Percentiles rank a stretch among this genome's conserved stretches.
phyloP scores from a whole-genome alignment of 2,888 invertebrate species.

The Tanytarsus gracilentus region DNA sequence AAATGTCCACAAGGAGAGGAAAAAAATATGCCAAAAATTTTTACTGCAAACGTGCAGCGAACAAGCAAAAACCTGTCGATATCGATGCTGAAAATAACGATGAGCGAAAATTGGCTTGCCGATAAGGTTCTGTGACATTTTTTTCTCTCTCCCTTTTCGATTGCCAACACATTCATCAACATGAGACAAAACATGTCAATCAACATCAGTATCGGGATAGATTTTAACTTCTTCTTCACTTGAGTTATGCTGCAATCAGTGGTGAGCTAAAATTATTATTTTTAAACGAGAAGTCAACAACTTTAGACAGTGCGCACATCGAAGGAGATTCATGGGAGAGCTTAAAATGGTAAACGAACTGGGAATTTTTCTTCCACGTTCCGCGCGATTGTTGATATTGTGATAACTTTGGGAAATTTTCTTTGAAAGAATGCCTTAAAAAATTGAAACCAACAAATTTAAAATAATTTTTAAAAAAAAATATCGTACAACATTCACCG shows the following conservation, averaged over 20 bases:
- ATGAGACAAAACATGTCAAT: conserved; percentile 27
- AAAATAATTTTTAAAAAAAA: no score
- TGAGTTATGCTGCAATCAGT: neutral
- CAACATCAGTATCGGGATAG: conserved; percentile 4
- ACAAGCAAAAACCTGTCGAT: neutral
- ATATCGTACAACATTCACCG: neutral
- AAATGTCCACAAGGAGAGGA: neutral
- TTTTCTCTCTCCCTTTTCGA: no score
- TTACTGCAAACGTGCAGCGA: neutral
- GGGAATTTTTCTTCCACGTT: no score
- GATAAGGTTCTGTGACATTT: no score
- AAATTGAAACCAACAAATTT: no score
- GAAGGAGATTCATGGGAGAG: conserved; percentile 4
- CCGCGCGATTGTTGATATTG: no score
- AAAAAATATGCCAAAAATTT: conserved; percentile 17
- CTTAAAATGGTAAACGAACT: conserved; percentile 7
- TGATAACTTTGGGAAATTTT: no score
- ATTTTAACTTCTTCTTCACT: neutral
- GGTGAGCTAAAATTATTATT: conserved; percentile 15
- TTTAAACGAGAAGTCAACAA: neutral
- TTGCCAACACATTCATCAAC: conserved; percentile 21
- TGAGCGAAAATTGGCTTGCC: neutral
- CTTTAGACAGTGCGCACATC: neutral
- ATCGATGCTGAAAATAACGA: neutral
- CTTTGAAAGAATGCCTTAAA: no score